These are phyloP conservation scores for Tanytarsus gracilentus DNA, from an alignment of 2,888 invertebrate species.

Conservation along the genomic window DNA sequence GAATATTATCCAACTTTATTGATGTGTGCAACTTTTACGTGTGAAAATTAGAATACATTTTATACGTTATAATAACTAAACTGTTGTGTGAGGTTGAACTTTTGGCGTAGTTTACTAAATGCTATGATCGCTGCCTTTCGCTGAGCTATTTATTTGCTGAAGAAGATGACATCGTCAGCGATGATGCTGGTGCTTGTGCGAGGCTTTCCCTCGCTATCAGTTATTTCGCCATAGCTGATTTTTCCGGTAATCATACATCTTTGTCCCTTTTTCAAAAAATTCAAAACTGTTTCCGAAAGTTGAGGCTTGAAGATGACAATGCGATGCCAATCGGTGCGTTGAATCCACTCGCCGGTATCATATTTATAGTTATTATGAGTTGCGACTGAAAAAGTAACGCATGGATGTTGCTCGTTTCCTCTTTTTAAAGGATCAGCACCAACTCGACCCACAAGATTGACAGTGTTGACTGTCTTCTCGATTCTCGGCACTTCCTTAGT, in stretches of 20 bases:
- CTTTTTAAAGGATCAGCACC: slow-evolving; percentile 83
- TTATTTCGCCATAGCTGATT: slow-evolving; percentile 76
- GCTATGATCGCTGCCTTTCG: too few relatives aligned
- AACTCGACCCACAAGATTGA: slow-evolving; percentile 75
- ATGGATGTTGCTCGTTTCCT: slow-evolving; percentile 72
- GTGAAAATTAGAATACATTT: too few relatives aligned
- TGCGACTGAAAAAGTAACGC: slow-evolving; percentile 80
- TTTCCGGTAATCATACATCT: slow-evolving; percentile 73
- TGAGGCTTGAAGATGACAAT: slow-evolving; percentile 78
- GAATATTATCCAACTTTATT: too few relatives aligned
- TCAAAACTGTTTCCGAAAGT: slow-evolving; percentile 68
- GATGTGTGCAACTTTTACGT: too few relatives aligned
- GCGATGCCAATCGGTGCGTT: slow-evolving; percentile 88
- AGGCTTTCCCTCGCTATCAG: slow-evolving; percentile 63
- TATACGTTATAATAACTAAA: too few relatives aligned
- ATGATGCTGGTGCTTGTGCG: slow-evolving; percentile 68
- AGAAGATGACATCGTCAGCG: slow-evolving; percentile 81
- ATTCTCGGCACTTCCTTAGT: too few relatives aligned
- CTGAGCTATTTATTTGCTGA: too few relatives aligned
- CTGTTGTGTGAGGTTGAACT: too few relatives aligned
- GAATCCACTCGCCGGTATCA: slow-evolving; percentile 67
- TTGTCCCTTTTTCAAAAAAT: slow-evolving; percentile 76
- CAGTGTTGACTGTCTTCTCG: slow-evolving; percentile 76
- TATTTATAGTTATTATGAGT: slow-evolving; percentile 80
- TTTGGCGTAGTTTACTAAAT: too few relatives aligned